Evolutionary conservation across 2,113 vertebrate species (phyloP), one percentile per base, ranked within the genome.

Genomic region (Anhinga rufa): DNA sequence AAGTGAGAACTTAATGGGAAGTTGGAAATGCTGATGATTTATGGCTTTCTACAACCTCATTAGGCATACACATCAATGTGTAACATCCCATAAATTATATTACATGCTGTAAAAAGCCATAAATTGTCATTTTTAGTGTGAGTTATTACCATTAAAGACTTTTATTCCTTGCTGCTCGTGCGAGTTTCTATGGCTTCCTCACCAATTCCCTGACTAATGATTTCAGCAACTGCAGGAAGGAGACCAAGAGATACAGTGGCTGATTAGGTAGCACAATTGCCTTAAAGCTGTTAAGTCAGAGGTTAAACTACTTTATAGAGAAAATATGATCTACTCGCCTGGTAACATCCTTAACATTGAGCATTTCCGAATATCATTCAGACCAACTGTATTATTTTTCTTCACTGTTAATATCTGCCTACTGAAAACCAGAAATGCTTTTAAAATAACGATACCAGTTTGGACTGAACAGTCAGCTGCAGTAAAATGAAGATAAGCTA

Each of bases 121-220:
- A 94, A 93, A 96, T 97, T 95, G 80, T 95, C 93, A 91, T 90
- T 97, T 78, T 94, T 92, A 88, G 52, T 93, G n/a, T 72, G 79
- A 96, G 55, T 93, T 97, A 96, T 88, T 90, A 74, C 58, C 61
- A 82, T 96, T 97, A 96, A 96, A 95, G 88, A 94, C 60, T 94
- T 96, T 96, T 88, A 66, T 87, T 96, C 76, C 84, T 86, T 70
- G 95, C 84, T 96, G 90, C 46, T 94, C 48, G 40, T 88, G 60
- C 52, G 91, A 96, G 29, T 93, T 97, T 97, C 88, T 87, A 54
- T 58, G 46, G 44, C 91, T 97, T 83, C 83, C 87, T 94, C 79
- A 61, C 40, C 86, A 86, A 44, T 95, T 95, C 77, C 85, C 38
- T 94, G 82, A 71, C 92, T 97, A 97, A 96, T 94, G 85, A 96